Evolutionary conservation across 2,888 invertebrate genomes (phyloP), one percentile per base, ranked within the genome.

Genomic region (Enchytraeus crypticus): DNA sequence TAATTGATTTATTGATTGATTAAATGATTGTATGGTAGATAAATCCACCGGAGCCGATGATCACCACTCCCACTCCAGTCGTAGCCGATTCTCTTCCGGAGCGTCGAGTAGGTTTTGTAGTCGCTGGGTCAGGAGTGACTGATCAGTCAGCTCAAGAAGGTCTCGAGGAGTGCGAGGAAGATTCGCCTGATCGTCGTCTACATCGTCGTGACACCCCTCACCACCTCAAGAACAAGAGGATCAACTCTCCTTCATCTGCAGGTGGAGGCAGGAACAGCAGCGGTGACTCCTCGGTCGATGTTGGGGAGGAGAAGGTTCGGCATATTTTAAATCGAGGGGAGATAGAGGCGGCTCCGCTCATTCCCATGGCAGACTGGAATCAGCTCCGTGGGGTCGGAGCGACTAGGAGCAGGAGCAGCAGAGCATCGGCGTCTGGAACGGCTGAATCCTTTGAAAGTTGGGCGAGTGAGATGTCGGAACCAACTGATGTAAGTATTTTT

Each of bases 171-270:
- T 66, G 69, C 14, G 72, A 72, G 54, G 57, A 26, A 69, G 72
- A 63, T 74, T 74, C 47, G 27, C 57, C 29, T 69, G 73, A 63
- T 74, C 74, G 51, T 27, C 72, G 74, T 53, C 85, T 92, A 64
- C 88, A 90, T 77, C 85, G 89, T 64, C 87, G 97, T 73, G 97
- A 99, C 83, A 98, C 98, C 26, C 98, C 98, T 55, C 97, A 99
- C 84, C 96, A 98, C 81, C 85, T 95, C 76, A 97, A 97, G 85
- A 95, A 95, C 83, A 96, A 96, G 80, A 60, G 67, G 26, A 64
- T 68, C 59, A 60, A 62, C 30, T 33, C 59, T 2, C 49, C 53
- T 5, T 57, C 57, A 2, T 18, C 32, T 26, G 32, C 49, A 45
- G 57, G 53, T 30, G 21, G 21, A 8, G 23, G 49, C 5, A 47